Evolutionary conservation across 2,888 invertebrate species (phyloP), one percentile per base, ranked within the genome.

Genomic region (Harmothoe impar): DNA sequence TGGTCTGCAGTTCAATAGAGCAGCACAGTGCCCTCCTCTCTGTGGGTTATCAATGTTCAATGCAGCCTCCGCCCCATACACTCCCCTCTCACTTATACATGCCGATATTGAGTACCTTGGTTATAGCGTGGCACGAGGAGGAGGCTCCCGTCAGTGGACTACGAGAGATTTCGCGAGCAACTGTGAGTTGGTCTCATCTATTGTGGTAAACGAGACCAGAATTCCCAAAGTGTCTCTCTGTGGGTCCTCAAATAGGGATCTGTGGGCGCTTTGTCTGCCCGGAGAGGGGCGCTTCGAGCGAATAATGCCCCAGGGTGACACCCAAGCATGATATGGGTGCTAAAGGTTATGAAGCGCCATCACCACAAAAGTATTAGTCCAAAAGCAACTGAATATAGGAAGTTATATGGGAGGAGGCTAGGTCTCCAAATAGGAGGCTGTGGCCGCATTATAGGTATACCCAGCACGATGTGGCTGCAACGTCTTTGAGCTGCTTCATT

Each of bases 161-260:
- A 3, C 12, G 23, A 62, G 62, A n/a, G 62, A 43, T n/a, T 62
- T n/a, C 62, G 23, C 3, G 62, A 62, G 62, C 62, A 62, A n/a
- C 62, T 62, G 23, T 62, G 62, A 62, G 62, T n/a, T n/a, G 43
- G 62, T n/a, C 62, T n/a, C 62, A 62, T 62, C 62, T 15, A 62
- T 62, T 62, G 62, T n/a, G 15, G 7, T 62, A n/a, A 62, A 62
- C 62, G 62, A 62, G 62, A 62, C 62, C 3, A 62, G 62, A 62
- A 62, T 62, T 62, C 62, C n/a, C 20, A 15, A n/a, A 15, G 20
- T 62, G n/a, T 62, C 62, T n/a, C 62, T n/a, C 62, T 62, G 62
- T n/a, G 62, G 23, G 62, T 62, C 12, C 62, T 62, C 20, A 62
- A 62, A 62, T 62, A 20, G 62, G 62, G n/a, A 62, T 62, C 7